phyloP scores from a whole-genome alignment of 1,140 invertebrate genomes.

The Drepana arcuata region DNA sequence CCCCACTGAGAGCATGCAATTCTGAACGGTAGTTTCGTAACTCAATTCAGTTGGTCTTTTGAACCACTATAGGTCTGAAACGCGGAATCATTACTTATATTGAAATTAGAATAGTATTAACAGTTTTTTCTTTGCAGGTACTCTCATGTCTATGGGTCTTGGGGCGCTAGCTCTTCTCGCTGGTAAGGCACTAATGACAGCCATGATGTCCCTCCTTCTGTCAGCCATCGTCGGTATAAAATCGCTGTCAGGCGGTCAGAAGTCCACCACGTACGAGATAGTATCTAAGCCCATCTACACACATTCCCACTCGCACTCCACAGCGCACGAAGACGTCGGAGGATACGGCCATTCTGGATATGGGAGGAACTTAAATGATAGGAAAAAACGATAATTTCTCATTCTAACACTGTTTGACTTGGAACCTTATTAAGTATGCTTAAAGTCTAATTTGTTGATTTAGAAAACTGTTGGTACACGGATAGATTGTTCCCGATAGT shows the following conservation, averaged over 20 bases:
- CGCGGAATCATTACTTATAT: too few species aligned
- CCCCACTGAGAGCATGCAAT: too few species aligned
- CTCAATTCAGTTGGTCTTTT: too few species aligned
- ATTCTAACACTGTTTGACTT: too few species aligned
- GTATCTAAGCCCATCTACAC: conserved; percentile 85
- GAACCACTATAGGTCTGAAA: too few species aligned
- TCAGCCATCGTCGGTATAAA: conserved; percentile 85
- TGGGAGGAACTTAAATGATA: conserved; percentile 59
- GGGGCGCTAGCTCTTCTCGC: conserved; percentile 83
- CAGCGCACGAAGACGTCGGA: conserved; percentile 77
- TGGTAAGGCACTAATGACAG: conserved; percentile 89
- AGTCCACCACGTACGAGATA: conserved; percentile 87
- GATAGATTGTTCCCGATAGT: too few species aligned
- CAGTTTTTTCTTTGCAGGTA: conserved; percentile 63
- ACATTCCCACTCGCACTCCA: conserved; percentile 80
- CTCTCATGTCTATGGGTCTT: conserved; percentile 80
- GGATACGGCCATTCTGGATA: conserved; percentile 76
- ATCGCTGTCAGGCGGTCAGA: conserved; percentile 77
- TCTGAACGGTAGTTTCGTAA: too few species aligned
- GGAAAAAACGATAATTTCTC: conserved; percentile 19
- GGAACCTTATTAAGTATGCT: too few species aligned
- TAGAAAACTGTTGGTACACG: too few species aligned
- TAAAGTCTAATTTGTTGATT: too few species aligned
- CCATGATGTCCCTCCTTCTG: conserved; percentile 83
- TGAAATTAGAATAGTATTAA: too few species aligned